phyloP scores from a whole-genome alignment of 2,888 invertebrate species.

The Agrochola circellaris region DNA sequence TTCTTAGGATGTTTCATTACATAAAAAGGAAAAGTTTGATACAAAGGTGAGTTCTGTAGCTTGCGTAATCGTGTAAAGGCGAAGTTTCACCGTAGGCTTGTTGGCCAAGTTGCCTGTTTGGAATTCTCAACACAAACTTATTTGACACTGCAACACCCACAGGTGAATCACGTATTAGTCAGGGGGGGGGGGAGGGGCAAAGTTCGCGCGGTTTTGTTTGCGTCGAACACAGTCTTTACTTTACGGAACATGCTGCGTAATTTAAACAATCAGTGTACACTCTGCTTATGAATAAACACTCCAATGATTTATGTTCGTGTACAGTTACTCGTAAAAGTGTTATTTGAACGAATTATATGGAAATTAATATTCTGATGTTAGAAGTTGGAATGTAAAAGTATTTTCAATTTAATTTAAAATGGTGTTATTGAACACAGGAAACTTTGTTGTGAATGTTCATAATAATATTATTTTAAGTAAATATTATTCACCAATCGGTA shows the following conservation, averaged over 20 bases:
- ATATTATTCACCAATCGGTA: too few species aligned
- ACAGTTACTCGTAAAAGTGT: slow-evolving; percentile 10
- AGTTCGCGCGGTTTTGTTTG: slow-evolving; percentile 45
- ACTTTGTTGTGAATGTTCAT: background rate
- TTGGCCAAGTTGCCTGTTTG: slow-evolving; percentile 54
- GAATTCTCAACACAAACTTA: slow-evolving; percentile 67
- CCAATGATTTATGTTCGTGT: background rate
- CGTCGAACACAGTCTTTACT: slow-evolving; percentile 43
- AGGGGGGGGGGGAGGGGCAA: slow-evolving; percentile 5
- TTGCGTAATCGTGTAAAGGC: slow-evolving; percentile 28
- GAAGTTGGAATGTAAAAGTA: background rate
- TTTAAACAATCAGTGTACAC: slow-evolving; percentile 43
- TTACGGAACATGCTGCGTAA: slow-evolving; percentile 31
- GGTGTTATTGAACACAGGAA: background rate
- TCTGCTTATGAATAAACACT: slow-evolving; percentile 19
- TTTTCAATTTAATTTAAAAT: background rate
- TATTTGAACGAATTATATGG: slow-evolving; percentile 15
- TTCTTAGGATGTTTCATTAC: slow-evolving; percentile 9
- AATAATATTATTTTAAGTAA: background rate
- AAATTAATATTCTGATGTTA: background rate
- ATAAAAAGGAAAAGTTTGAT: slow-evolving; percentile 17
- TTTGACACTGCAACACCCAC: slow-evolving; percentile 69
- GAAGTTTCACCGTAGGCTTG: slow-evolving; percentile 53
- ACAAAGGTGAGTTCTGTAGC: slow-evolving; percentile 22
- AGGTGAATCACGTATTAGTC: slow-evolving; percentile 59